Evolutionary conservation across 2,113 vertebrate species (phyloP).

Genomic region (Mystacornis crossleyi): DNA sequence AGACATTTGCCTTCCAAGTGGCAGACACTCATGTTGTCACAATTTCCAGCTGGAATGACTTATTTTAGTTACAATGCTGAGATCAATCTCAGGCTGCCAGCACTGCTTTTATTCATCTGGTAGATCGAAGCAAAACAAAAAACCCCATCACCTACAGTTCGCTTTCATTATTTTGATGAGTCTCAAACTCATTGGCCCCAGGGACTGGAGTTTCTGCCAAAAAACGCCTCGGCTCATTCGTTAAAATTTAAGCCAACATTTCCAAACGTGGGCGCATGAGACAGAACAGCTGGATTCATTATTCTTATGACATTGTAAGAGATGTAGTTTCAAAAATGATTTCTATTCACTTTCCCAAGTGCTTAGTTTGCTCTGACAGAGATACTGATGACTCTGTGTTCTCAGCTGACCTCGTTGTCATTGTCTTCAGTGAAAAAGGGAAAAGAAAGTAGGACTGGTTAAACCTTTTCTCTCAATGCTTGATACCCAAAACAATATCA

Average conservation of each 20-base stretch:
- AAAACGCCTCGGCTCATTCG: not conserved
- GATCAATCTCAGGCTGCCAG: conserved; percentile 38
- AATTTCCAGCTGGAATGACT: conserved; percentile 45
- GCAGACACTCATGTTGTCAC: conserved; percentile 26
- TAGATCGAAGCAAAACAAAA: conserved; percentile 29
- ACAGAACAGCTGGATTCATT: conserved; percentile 47
- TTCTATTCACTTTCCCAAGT: not conserved
- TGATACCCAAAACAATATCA: not conserved
- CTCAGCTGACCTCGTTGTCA: not conserved
- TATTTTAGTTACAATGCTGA: conserved; percentile 15
- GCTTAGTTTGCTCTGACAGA: not conserved
- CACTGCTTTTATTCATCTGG: conserved; percentile 26
- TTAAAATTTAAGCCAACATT: conserved; percentile 18
- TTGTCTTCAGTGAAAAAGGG: not conserved
- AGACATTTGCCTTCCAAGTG: conserved; percentile 25
- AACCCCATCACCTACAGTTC: not conserved
- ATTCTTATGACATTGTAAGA: not conserved
- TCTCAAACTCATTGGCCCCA: conserved; percentile 13
- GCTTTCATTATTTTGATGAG: conserved; percentile 44
- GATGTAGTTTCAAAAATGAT: not conserved
- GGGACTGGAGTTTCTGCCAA: conserved; percentile 31
- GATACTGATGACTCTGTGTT: not conserved
- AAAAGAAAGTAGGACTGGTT: not conserved
- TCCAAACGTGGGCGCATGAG: not conserved
- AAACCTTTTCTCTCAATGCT: not conserved